Evolutionary conservation across 2,888 invertebrate species (phyloP).

Genomic region (Steinernema carpocapsae): DNA sequence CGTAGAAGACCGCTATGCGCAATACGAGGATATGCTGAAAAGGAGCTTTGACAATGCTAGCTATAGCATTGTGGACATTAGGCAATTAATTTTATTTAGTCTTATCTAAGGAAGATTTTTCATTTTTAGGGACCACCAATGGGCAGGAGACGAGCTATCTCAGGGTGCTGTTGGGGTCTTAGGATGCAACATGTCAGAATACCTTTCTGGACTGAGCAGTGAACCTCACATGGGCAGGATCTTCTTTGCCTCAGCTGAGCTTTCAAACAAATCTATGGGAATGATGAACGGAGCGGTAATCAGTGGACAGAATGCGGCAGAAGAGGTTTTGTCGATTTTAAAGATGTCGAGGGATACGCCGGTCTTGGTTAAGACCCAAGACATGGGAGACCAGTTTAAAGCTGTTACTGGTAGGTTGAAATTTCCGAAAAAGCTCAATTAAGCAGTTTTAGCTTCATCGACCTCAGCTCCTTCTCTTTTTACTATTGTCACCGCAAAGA

Average conservation of each 20-base stretch:
- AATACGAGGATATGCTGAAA: conserved; percentile 38
- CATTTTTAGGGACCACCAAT: conserved; percentile 54
- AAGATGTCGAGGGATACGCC: conserved; percentile 3
- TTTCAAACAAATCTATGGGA: conserved; percentile 48
- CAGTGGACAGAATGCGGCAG: conserved; percentile 46
- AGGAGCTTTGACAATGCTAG: conserved; percentile 4
- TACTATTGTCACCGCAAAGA: conserved; percentile 6
- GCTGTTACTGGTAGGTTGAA: not conserved
- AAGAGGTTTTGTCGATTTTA: not conserved
- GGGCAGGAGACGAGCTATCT: conserved; percentile 49
- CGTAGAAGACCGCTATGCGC: conserved; percentile 41
- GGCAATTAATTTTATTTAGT: not conserved
- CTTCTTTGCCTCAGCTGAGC: conserved; percentile 55
- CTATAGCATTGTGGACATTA: not conserved
- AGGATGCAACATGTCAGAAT: conserved; percentile 41
- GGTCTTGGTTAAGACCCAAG: not conserved
- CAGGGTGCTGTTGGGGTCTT: conserved; percentile 53
- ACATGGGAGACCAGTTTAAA: not conserved
- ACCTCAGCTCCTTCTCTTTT: not conserved
- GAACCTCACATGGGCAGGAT: conserved; percentile 47
- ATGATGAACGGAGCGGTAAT: conserved; percentile 60
- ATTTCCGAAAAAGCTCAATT: not conserved
- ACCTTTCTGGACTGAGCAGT: conserved; percentile 43
- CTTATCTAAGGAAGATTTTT: not conserved
- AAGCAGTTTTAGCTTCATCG: not conserved